Evolutionary conservation across 2,888 invertebrate species (phyloP).

Genomic region (Celastrina argiolus): DNA sequence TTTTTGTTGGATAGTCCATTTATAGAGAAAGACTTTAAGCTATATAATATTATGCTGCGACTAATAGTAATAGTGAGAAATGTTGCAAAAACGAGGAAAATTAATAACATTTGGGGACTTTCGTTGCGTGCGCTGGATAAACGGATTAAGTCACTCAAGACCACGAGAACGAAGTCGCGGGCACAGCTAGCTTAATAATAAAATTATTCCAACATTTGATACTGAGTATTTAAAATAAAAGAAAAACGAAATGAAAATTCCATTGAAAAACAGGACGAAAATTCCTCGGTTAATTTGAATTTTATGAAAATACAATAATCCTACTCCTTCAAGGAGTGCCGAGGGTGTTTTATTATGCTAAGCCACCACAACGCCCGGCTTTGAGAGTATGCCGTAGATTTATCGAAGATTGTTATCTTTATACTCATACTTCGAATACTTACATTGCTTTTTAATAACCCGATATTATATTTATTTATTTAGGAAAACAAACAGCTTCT

Average conservation of each 20-base stretch:
- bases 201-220: too few species aligned
- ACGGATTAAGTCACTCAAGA: too few species aligned
- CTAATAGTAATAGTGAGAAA: too few species aligned
- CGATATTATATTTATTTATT: not conserved
- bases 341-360: constrained; percentile 12
- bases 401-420: not conserved
- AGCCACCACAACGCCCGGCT: not conserved
- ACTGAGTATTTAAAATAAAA: not conserved
- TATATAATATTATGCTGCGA: too few species aligned
- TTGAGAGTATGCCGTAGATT: not conserved
- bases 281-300: not conserved
- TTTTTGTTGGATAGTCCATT: too few species aligned
- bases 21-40: too few species aligned
- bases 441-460: not conserved
- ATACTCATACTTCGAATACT: not conserved
- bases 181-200: too few species aligned
- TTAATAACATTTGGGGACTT: too few species aligned
- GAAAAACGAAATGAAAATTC: not conserved
- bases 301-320: constrained; percentile 13
- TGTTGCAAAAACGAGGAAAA: too few species aligned
- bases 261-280: not conserved
- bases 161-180: too few species aligned
- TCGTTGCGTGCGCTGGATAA: too few species aligned
- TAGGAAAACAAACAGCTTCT: too few species aligned
- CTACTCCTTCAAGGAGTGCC: not conserved